These are phyloP conservation scores for Microhierax caerulescens DNA, from an alignment of 2,797 vertebrate species.

Conservation along the genomic window DNA sequence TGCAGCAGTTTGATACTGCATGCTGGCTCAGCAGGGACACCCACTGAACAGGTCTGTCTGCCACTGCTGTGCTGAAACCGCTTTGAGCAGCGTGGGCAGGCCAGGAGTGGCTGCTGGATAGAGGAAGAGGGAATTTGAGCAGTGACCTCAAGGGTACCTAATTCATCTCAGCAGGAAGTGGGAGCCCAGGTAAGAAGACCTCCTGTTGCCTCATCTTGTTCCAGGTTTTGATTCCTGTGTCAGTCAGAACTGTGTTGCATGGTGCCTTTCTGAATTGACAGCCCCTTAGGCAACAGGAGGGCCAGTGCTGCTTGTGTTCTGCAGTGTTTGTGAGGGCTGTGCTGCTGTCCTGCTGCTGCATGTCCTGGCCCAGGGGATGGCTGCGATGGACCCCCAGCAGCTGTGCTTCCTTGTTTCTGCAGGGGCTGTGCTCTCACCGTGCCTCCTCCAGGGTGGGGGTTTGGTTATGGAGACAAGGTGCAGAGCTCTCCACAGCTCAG, in stretches of 20 bases:
- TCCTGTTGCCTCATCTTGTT: neutral
- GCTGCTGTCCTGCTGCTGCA: neutral
- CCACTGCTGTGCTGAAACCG: neutral
- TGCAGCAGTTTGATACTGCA: neutral
- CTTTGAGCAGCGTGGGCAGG: neutral
- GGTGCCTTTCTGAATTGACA: neutral
- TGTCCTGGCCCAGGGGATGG: accelerated
- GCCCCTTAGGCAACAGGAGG: neutral
- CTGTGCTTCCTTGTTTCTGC: neutral
- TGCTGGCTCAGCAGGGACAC: neutral
- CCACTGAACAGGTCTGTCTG: neutral
- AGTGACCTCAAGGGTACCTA: neutral
- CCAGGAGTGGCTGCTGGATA: neutral
- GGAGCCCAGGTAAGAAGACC: neutral
- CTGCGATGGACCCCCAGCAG: accelerated
- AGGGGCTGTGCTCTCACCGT: neutral
- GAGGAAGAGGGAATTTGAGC: neutral
- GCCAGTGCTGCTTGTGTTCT: neutral
- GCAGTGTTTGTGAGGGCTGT: neutral
- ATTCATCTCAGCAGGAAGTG: neutral
- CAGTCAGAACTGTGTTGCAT: neutral
- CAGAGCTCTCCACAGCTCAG: neutral
- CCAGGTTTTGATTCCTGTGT: neutral
- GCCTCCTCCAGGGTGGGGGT: neutral
- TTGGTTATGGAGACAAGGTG: neutral